A percentile compares a stretch with the other conserved stretches of the same genome.
Conservation (phyloP, 2,888 invertebrate genomes). For the Xestia sexstrigata region DNA sequence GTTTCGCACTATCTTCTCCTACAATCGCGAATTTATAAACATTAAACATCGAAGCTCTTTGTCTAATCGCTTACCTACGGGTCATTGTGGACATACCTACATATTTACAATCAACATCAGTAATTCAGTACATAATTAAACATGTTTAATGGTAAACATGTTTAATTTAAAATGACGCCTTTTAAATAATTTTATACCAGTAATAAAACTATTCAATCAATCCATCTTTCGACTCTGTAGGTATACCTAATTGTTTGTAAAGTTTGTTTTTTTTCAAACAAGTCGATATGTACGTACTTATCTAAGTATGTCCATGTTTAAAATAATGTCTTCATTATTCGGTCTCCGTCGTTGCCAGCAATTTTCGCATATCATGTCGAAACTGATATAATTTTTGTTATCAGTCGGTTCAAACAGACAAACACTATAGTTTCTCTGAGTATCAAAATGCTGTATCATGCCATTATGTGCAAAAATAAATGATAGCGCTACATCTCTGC, state of each 20-base stretch:
- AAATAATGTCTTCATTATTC: slow-evolving; percentile 27
- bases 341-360: slow-evolving; percentile 26
- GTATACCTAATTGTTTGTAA: no score
- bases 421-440: slow-evolving; percentile 55
- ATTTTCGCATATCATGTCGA: slow-evolving; percentile 57
- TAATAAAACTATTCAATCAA: slow-evolving; percentile 7
- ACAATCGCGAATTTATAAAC: slow-evolving; percentile 60
- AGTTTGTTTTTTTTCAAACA: background rate
- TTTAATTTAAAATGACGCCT: slow-evolving; percentile 17
- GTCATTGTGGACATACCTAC: slow-evolving; percentile 38
- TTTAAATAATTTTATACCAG: background rate
- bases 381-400: slow-evolving; percentile 63
- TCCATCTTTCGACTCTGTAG: background rate
- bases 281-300: background rate
- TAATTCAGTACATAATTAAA: slow-evolving; percentile 5
- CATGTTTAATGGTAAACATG: slow-evolving; percentile 14
- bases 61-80: slow-evolving; percentile 45
- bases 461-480: slow-evolving; percentile 53
- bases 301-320: background rate
- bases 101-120: slow-evolving; percentile 36
- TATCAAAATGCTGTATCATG: slow-evolving; percentile 62
- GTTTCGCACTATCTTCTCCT: slow-evolving; percentile 30
- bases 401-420: slow-evolving; percentile 59
- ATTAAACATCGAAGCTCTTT: slow-evolving; percentile 58
- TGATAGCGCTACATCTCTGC: slow-evolving; percentile 54